Conservation (phyloP, 2,113 vertebrate genomes). For the Plestiodon gilberti region DNA sequence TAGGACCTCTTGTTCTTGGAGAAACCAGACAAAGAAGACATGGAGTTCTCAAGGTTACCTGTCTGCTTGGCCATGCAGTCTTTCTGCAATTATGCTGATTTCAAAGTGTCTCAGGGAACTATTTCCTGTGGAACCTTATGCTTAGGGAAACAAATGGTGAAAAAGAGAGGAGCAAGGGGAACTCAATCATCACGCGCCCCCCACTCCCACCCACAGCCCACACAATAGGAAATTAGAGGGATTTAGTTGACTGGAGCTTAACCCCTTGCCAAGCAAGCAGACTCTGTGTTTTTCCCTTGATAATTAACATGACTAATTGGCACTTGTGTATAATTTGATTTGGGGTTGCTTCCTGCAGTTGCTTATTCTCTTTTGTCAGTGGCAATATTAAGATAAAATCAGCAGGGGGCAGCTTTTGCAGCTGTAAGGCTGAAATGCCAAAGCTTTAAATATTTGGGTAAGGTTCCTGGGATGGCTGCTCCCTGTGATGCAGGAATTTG, state of each 20-base stretch:
- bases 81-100: too few species aligned
- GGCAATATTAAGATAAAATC: constrained; percentile 49
- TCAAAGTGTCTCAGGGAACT: too few species aligned
- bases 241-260: constrained; percentile 56
- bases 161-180: too few species aligned
- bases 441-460: neutral
- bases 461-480: constrained; percentile 13
- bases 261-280: constrained; percentile 42
- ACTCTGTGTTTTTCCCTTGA: constrained; percentile 33
- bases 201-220: constrained; percentile 42
- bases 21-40: too few species aligned
- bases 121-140: too few species aligned
- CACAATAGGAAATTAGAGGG: constrained; percentile 45
- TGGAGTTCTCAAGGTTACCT: too few species aligned
- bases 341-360: constrained; percentile 56
- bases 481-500: neutral
- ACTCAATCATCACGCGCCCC: neutral
- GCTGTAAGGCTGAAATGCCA: constrained; percentile 48
- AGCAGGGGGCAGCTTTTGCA: constrained; percentile 59
- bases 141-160: too few species aligned
- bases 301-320: constrained; percentile 54
- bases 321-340: constrained; percentile 49
- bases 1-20: too few species aligned
- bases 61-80: too few species aligned
- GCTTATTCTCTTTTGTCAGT: constrained; percentile 10